A percentile compares a stretch with the other conserved stretches of the same genome.
phyloP scores from a whole-genome alignment of 1,140 invertebrate genomes.

The Penaeus indicus region DNA sequence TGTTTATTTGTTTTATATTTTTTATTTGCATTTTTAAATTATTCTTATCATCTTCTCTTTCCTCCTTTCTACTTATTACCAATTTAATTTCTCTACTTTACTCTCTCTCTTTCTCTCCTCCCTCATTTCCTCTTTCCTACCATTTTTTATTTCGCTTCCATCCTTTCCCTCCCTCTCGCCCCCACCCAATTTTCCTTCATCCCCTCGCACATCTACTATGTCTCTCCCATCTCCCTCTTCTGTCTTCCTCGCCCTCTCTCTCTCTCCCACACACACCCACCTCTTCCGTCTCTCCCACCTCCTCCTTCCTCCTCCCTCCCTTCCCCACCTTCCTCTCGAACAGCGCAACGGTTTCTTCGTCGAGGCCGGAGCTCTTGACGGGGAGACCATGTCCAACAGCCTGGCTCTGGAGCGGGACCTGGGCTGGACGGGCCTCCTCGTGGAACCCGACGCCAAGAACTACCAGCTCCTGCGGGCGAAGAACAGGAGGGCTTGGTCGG shows the following conservation, averaged over 20 bases:
- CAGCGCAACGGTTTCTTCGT: slow-evolving; percentile 66
- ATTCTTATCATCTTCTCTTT: too few species aligned
- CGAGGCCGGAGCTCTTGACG: slow-evolving; percentile 67
- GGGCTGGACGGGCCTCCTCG: slow-evolving; percentile 66
- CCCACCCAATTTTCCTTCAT: not conserved
- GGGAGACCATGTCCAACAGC: slow-evolving; percentile 66
- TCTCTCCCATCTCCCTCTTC: not conserved
- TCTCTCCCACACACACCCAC: too few species aligned
- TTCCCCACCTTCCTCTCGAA: not conserved
- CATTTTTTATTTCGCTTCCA: too few species aligned
- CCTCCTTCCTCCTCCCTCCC: not conserved
- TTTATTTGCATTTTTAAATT: too few species aligned
- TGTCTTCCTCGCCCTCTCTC: too few species aligned
- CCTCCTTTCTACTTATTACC: too few species aligned
- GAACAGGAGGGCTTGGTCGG: slow-evolving; percentile 59
- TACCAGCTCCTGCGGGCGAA: slow-evolving; percentile 48
- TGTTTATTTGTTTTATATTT: too few species aligned
- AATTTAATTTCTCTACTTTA: too few species aligned
- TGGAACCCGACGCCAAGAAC: slow-evolving; percentile 59
- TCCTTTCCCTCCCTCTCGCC: too few species aligned
- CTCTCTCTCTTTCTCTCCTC: too few species aligned
- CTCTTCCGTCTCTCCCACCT: not conserved
- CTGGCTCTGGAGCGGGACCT: slow-evolving; percentile 63
- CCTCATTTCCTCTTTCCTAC: too few species aligned
- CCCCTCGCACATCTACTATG: not conserved